phyloP scores from a whole-genome alignment of 2,888 invertebrate genomes.

The Cheilosia urbana region DNA sequence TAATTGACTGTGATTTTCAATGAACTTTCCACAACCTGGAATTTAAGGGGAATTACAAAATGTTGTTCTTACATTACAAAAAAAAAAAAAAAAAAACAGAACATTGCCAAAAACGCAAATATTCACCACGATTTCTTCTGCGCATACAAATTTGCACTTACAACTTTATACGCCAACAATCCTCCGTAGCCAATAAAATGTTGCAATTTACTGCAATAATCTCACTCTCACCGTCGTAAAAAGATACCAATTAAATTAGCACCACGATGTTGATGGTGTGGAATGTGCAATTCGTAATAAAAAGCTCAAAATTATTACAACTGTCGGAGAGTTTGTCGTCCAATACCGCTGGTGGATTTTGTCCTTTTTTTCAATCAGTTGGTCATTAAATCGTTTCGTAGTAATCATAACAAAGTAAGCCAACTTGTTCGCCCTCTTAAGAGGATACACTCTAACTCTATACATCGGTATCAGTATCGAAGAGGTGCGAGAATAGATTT shows the following conservation, averaged over 20 bases:
- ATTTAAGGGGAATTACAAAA: too few relatives aligned
- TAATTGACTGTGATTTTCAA: too few relatives aligned
- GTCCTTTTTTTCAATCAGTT: constrained; percentile 30
- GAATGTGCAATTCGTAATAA: constrained; percentile 65
- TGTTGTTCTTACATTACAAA: too few relatives aligned
- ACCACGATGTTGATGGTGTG: constrained; percentile 48
- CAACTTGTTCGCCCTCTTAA: constrained; percentile 21
- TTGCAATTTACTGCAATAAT: constrained; percentile 26
- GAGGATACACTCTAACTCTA: too few relatives aligned
- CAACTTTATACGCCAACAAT: constrained; percentile 17
- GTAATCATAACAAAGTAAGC: constrained; percentile 16
- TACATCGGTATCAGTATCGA: not conserved
- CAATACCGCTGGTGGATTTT: not conserved
- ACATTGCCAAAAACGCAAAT: too few relatives aligned
- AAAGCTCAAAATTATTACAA: constrained; percentile 54
- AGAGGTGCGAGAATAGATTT: constrained; percentile 41
- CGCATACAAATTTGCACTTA: not conserved
- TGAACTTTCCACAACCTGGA: too few relatives aligned
- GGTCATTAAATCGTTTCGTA: constrained; percentile 11
- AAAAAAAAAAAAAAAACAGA: too few relatives aligned
- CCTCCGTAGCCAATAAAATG: constrained; percentile 15
- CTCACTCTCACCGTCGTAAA: constrained; percentile 40
- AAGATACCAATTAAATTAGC: constrained; percentile 43
- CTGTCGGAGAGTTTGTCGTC: constrained; percentile 3
- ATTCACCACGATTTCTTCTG: not conserved